phyloP scores from a whole-genome alignment of 1,140 invertebrate species.

The Papilio polyxenes region DNA sequence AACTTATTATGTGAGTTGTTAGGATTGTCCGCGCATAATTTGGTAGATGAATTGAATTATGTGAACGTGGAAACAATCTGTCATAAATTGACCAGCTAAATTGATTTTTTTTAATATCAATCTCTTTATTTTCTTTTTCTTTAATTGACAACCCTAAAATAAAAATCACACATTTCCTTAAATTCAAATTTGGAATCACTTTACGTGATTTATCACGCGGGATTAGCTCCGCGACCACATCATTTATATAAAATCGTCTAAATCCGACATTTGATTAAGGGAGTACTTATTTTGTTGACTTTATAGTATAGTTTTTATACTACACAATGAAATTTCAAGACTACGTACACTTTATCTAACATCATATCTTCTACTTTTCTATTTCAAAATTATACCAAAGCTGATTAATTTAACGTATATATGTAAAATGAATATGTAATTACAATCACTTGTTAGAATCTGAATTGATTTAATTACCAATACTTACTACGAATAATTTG shows the following conservation, averaged over 20 bases:
- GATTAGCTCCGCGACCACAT: slow-evolving; percentile 70
- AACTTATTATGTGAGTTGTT: too few species aligned
- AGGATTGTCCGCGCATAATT: too few species aligned
- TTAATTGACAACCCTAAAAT: slow-evolving; percentile 31
- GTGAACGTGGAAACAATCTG: too few species aligned
- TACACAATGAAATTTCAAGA: slow-evolving; percentile 55
- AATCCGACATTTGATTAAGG: slow-evolving; percentile 78
- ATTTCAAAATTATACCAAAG: too few species aligned
- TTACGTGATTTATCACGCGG: slow-evolving; percentile 66
- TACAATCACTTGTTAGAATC: background rate
- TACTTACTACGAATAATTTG: background rate
- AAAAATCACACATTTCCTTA: slow-evolving; percentile 49
- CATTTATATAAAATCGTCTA: slow-evolving; percentile 74
- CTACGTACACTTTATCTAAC: background rate
- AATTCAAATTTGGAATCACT: slow-evolving; percentile 61
- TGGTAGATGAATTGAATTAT: too few species aligned
- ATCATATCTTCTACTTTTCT: background rate
- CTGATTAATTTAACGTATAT: too few species aligned
- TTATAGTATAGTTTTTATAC: slow-evolving; percentile 69
- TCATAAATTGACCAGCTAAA: too few species aligned
- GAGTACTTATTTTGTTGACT: slow-evolving; percentile 65
- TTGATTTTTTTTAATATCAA: too few species aligned
- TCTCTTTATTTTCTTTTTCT: background rate
- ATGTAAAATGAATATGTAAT: too few species aligned
- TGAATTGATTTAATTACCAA: background rate